These are phyloP conservation scores for Loripinus fragilis DNA, from an alignment of 2,888 invertebrate genomes.

Conservation along the genomic window DNA sequence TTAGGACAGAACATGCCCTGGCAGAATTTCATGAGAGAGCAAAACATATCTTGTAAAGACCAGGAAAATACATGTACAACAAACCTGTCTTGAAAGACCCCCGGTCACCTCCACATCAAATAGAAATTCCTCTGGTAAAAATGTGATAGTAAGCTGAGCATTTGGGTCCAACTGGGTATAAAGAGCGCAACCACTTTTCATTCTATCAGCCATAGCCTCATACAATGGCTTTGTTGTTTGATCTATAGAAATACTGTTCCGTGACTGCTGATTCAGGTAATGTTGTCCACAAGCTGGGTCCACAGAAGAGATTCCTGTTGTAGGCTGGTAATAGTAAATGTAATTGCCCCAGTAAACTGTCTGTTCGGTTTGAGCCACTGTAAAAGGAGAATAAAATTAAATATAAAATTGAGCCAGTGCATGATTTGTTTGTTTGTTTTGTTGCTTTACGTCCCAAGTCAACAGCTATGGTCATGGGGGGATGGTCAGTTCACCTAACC, in stretches of 20 bases:
- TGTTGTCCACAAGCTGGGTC: neutral
- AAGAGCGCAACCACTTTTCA: neutral
- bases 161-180: neutral
- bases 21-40: too few species aligned
- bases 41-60: too few species aligned
- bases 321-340: neutral
- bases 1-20: too few species aligned
- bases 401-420: too few species aligned
- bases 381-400: neutral
- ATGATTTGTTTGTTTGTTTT: too few species aligned
- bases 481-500: too few species aligned
- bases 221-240: neutral
- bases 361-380: neutral
- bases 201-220: neutral
- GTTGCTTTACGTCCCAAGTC: too few species aligned
- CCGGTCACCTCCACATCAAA: too few species aligned
- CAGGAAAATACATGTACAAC: too few species aligned
- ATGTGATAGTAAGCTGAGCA: neutral
- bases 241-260: neutral
- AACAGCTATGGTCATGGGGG: too few species aligned
- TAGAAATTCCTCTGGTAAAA: neutral
- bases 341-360: neutral
- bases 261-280: conserved; percentile 9
- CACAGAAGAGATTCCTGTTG: neutral
- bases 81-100: too few species aligned